phyloP scores from a whole-genome alignment of 2,888 invertebrate genomes.

The Stratiomys singularior region DNA sequence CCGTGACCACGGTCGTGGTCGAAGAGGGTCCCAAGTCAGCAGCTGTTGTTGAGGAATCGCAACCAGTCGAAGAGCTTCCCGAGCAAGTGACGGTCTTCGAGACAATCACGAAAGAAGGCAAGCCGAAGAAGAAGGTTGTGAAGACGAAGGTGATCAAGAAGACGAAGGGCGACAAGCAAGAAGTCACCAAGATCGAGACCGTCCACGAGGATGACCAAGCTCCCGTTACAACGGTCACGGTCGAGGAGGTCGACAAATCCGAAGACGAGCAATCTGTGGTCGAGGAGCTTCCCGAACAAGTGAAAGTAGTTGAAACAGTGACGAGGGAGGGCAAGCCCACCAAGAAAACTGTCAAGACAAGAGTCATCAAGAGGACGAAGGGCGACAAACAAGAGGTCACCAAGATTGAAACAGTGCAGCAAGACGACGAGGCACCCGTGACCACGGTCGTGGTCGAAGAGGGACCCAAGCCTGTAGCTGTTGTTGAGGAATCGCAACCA shows the following conservation, averaged over 20 bases:
- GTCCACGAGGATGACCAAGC: slow-evolving; percentile 57
- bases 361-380: slow-evolving; percentile 60
- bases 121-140: slow-evolving; percentile 58
- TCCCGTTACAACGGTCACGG: slow-evolving; percentile 58
- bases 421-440: slow-evolving; percentile 63
- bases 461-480: slow-evolving; percentile 51
- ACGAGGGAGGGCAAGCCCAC: slow-evolving; percentile 55
- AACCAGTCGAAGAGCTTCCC: slow-evolving; percentile 53
- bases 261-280: slow-evolving; percentile 50
- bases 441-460: slow-evolving; percentile 56
- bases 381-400: slow-evolving; percentile 63
- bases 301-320: slow-evolving; percentile 54
- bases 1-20: slow-evolving; percentile 59
- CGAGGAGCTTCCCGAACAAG: slow-evolving; percentile 53
- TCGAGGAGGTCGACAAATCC: slow-evolving; percentile 48
- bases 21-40: slow-evolving; percentile 47
- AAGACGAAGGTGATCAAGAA: slow-evolving; percentile 65
- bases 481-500: too few relatives aligned
- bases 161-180: slow-evolving; percentile 63
- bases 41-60: neutral
- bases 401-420: slow-evolving; percentile 62
- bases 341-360: slow-evolving; percentile 59
- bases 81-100: slow-evolving; percentile 61
- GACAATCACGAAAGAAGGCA: slow-evolving; percentile 59
- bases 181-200: slow-evolving; percentile 66